Conservation (phyloP, 2,797 vertebrate genomes). For the Alcedo atthis region DNA sequence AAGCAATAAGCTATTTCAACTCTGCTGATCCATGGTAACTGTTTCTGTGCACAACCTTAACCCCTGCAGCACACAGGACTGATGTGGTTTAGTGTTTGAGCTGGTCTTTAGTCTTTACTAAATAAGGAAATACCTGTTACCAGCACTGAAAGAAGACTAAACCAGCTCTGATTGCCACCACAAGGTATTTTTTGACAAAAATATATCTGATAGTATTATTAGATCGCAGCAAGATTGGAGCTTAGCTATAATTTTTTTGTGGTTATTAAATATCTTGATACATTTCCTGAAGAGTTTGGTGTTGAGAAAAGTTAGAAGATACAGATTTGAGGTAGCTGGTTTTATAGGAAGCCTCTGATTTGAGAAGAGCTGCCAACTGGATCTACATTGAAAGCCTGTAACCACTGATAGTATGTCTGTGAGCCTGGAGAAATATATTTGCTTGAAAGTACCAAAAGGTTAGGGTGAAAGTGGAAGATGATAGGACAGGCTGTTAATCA, state of each 20-base stretch:
- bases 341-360: background rate
- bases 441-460: background rate
- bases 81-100: background rate
- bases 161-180: background rate
- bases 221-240: background rate
- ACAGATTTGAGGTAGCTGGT: background rate
- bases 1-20: background rate
- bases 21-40: background rate
- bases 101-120: background rate
- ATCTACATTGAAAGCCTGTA: background rate
- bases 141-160: background rate
- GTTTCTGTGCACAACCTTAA: background rate
- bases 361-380: background rate
- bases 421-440: background rate
- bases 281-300: background rate
- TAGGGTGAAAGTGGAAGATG: background rate
- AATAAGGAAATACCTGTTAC: background rate
- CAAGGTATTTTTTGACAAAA: background rate
- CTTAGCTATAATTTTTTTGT: background rate
- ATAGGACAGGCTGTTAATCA: background rate
- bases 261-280: background rate
- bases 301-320: background rate
- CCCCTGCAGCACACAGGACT: background rate
- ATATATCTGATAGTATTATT: background rate
- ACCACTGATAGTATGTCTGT: background rate